These are phyloP conservation scores for Sebastes fasciatus DNA, from an alignment of 2,113 vertebrate species.

Conservation along the genomic window DNA sequence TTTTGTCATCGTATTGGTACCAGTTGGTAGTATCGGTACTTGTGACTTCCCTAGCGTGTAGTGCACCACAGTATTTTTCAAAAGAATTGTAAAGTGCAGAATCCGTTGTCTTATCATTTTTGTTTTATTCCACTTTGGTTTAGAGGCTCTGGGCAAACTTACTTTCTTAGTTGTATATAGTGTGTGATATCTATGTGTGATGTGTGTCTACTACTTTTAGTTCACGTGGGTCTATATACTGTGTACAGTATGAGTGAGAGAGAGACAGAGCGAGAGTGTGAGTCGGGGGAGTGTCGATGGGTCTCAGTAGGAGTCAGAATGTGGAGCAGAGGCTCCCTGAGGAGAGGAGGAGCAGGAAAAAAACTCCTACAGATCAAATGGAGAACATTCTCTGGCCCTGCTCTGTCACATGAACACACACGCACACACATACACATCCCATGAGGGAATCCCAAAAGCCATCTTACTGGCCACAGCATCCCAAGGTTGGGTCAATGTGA, in stretches of 20 bases:
- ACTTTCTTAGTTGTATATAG: not conserved
- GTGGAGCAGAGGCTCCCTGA: conserved; percentile 85
- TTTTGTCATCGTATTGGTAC: not conserved
- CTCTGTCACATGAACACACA: conserved; percentile 56
- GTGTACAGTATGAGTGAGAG: conserved; percentile 47
- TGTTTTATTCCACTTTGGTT: not conserved
- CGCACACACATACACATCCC: conserved; percentile 36
- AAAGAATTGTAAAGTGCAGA: not conserved
- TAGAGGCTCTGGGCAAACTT: not conserved
- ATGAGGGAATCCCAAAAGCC: conserved; percentile 49
- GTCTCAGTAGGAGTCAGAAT: conserved; percentile 88
- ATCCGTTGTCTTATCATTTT: not conserved
- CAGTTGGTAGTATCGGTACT: not conserved
- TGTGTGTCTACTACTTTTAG: conserved; percentile 36
- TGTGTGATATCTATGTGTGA: conserved; percentile 19
- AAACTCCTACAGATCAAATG: conserved; percentile 86
- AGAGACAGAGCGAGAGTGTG: conserved; percentile 62
- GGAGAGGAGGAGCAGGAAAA: conserved; percentile 81
- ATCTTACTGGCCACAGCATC: conserved; percentile 40
- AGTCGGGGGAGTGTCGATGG: conserved; percentile 81
- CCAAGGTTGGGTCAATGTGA: conserved; percentile 61
- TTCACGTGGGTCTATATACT: conserved; percentile 31
- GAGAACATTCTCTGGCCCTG: conserved; percentile 84
- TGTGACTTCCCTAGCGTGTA: not conserved
- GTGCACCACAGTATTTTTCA: not conserved